These are phyloP conservation scores for Aleiodes sp. DNA, from an alignment of 1,140 invertebrate genomes.

Conservation along the genomic window DNA sequence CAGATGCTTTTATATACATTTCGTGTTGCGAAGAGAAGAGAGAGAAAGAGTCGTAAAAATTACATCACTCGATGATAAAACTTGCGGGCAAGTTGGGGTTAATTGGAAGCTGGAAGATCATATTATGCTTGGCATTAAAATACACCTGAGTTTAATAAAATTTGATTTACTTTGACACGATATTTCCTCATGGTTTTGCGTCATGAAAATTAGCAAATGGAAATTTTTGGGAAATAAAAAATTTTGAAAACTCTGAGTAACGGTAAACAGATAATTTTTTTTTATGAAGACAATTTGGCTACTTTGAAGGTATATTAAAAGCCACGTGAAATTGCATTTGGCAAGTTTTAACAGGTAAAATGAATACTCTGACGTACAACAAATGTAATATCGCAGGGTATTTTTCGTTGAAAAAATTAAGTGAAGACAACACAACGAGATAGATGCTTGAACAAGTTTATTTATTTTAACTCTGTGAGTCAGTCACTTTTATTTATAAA, in stretches of 20 bases:
- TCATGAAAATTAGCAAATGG: no score
- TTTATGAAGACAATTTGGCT: background rate
- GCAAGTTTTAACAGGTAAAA: background rate
- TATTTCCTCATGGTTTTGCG: background rate
- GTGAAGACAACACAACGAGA: background rate
- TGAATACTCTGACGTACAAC: background rate
- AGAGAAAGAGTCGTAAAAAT: background rate
- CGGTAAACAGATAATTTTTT: background rate
- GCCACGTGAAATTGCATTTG: background rate
- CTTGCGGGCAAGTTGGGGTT: background rate
- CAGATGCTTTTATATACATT: background rate
- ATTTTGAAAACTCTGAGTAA: background rate
- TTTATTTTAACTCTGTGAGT: slow-evolving; percentile 53
- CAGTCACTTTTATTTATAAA: slow-evolving; percentile 52
- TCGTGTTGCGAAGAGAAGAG: background rate
- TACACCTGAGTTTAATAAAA: background rate
- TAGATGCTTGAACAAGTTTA: slow-evolving; percentile 44
- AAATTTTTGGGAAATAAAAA: no score
- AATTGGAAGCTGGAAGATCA: background rate
- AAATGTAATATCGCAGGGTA: background rate
- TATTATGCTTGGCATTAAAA: background rate
- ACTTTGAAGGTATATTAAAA: background rate
- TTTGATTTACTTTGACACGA: background rate
- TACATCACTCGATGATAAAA: background rate
- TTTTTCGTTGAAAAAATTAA: background rate